These are phyloP conservation scores for Lutraria lutraria DNA, from an alignment of 2,888 invertebrate species.

Conservation along the genomic window DNA sequence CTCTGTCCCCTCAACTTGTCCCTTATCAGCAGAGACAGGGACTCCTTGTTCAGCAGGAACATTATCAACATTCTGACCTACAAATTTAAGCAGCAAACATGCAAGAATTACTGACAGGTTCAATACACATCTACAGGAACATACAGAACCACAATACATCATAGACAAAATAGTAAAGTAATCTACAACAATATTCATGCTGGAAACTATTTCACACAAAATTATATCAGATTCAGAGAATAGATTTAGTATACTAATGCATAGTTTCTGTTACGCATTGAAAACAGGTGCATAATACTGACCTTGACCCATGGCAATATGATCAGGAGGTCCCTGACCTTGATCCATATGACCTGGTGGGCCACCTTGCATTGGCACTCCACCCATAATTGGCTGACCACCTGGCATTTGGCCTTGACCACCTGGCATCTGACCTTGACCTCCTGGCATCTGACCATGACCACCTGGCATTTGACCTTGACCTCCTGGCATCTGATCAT, in stretches of 20 bases:
- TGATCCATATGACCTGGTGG: constrained; percentile 7
- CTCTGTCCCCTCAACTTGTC: not conserved
- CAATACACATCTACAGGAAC: not conserved
- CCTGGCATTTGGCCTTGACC: constrained; percentile 37
- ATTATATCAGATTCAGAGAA: not conserved
- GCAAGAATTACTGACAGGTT: constrained; percentile 10
- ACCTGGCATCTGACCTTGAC: constrained; percentile 53
- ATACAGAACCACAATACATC: not conserved
- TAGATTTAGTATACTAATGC: not conserved
- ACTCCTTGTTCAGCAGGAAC: constrained; percentile 6
- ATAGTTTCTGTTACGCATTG: not conserved
- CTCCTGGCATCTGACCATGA: constrained; percentile 42
- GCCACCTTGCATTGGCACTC: not conserved
- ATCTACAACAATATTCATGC: not conserved
- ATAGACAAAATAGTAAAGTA: not conserved
- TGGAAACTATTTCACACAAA: constrained; percentile 4
- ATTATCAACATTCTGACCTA: constrained; percentile 24
- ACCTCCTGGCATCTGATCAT: constrained; percentile 55
- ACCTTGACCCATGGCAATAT: constrained; percentile 49
- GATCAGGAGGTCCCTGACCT: constrained; percentile 35
- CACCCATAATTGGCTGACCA: constrained; percentile 28
- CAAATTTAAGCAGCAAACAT: constrained; percentile 37
- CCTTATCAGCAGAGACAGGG: constrained; percentile 38
- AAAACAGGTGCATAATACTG: not conserved
- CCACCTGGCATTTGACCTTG: constrained; percentile 34